These are phyloP conservation scores for Rhipidura dahli DNA, from an alignment of 2,113 vertebrate species.

Conservation along the genomic window DNA sequence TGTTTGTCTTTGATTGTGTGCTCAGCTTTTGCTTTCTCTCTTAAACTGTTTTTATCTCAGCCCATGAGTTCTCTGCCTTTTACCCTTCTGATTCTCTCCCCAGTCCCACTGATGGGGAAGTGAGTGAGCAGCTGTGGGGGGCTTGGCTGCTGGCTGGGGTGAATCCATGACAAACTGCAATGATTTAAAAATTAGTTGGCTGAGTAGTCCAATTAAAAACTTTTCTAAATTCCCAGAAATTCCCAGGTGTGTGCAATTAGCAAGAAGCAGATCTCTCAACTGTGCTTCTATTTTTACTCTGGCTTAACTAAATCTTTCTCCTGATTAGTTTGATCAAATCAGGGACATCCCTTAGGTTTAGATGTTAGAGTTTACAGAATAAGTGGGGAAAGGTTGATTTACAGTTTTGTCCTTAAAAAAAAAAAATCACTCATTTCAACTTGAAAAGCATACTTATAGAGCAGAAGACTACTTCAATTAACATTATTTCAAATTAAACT, in stretches of 20 bases:
- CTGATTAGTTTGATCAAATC: neutral
- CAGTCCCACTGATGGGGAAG: neutral
- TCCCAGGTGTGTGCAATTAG: neutral
- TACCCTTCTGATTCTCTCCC: neutral
- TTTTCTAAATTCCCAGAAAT: neutral
- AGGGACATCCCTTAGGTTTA: neutral
- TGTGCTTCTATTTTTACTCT: neutral
- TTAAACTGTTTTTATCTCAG: neutral
- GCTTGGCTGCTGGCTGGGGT: neutral
- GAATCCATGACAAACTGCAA: neutral
- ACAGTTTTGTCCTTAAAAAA: neutral
- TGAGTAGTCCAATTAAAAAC: neutral
- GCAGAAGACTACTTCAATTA: neutral
- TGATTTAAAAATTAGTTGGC: neutral
- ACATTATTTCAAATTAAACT: conserved; percentile 13
- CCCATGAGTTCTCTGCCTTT: neutral
- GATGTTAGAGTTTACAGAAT: neutral
- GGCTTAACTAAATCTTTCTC: neutral
- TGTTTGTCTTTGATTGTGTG: neutral
- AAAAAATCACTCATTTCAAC: neutral
- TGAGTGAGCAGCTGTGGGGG: neutral
- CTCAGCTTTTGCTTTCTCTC: neutral
- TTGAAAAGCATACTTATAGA: neutral
- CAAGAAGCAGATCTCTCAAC: neutral
- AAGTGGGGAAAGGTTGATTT: neutral